Base-by-base conservation (phyloP, 2,888 invertebrate genomes). In the Pseudococcus viburni region DNA sequence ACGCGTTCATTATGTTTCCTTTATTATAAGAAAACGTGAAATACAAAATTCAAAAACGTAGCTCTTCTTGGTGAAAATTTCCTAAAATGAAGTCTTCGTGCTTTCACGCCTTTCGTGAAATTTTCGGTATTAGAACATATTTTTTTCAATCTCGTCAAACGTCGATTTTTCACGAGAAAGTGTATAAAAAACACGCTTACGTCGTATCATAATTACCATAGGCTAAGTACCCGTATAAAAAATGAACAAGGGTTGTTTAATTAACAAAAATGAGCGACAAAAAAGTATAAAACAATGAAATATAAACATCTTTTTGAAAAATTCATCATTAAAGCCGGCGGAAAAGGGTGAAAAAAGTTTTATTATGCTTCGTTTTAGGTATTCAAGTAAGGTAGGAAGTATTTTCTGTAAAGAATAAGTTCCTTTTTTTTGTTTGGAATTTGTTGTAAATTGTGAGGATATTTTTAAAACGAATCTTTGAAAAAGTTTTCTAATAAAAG, bases 401-500 rank as follows among this genome's bases (percentile, higher is more conserved):
- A 73, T 17, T 73, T 73, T 68, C 77, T 17, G 33, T 46, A 83
- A 46, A 22, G 80, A 33, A 83, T 46, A 39, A 77, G 39, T 83
- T 83, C 19, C 19, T 22, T 73, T 42, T 42, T 83, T 46, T 73
- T 83, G 46, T 83, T 83, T 83, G 39, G 46, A 19, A 46, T 83
- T 46, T 19, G 46, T 83, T 83, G 11, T 46, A 33, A 42, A 80
- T 80, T 80, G 42, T 17, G 42, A 17, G 80, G 15, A 80, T 80
- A 46, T 46, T 83, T 46, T 46, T 19, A 46, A 42, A 83, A 46
- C 46, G 19, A 46, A 83, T 83, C 46, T 83, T 83, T 46, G 46
- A 19, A 46, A 73, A 83, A 83, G 80, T 83, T 83, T 83, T 83
- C 11, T 42, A 46, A 83, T 46, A 83, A 83, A 83, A 83, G 19